phyloP scores from a whole-genome alignment of 2,797 vertebrate species.

The Pteronotus mesoamericanus region DNA sequence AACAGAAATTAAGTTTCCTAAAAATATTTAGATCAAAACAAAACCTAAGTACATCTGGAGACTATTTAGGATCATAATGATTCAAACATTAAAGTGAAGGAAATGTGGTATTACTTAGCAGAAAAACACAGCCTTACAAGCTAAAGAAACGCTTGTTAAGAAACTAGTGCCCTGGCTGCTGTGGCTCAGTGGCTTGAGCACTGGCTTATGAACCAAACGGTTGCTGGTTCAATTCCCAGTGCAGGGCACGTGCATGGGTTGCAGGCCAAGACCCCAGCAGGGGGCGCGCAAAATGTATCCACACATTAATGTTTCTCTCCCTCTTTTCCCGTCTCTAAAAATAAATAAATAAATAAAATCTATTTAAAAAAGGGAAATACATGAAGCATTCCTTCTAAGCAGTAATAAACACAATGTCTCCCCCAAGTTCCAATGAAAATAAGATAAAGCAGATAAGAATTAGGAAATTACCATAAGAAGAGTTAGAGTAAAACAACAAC shows the following conservation, averaged over 20 bases:
- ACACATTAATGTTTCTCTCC: too few relatives aligned
- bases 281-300: too few relatives aligned
- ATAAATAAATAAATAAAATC: too few relatives aligned
- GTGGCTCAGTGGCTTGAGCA: too few relatives aligned
- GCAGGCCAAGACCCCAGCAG: too few relatives aligned
- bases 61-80: not conserved
- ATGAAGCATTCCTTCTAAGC: not conserved
- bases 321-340: too few relatives aligned
- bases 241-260: too few relatives aligned
- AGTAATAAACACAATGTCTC: too few relatives aligned
- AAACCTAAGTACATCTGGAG: not conserved
- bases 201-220: too few relatives aligned
- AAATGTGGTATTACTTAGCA: not conserved
- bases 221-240: too few relatives aligned
- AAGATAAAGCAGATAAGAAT: not conserved
- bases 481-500: not conserved
- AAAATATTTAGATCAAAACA: not conserved
- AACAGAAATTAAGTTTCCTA: not conserved
- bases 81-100: not conserved
- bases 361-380: too few relatives aligned
- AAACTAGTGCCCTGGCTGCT: too few relatives aligned
- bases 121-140: not conserved
- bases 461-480: not conserved
- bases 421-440: not conserved
- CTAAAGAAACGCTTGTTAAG: not conserved